These are phyloP conservation scores for Argyra leucocephala DNA, from an alignment of 2,888 invertebrate genomes.

Conservation along the genomic window DNA sequence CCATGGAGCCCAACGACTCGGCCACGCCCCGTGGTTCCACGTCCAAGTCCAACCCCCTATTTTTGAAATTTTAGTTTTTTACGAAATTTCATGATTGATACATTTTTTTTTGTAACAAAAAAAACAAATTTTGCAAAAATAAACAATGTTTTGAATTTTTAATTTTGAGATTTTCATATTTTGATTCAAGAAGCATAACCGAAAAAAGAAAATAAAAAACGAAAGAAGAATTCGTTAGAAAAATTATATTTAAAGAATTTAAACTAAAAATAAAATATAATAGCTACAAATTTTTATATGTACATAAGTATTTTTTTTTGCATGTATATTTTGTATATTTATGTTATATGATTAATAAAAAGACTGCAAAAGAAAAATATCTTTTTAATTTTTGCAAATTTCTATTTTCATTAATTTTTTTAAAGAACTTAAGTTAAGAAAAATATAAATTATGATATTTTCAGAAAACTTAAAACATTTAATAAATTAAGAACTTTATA, in stretches of 20 bases:
- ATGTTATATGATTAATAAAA: too few species aligned
- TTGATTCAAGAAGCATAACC: slow-evolving; percentile 10
- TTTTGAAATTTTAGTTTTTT: slow-evolving; percentile 22
- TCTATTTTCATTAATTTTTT: too few species aligned
- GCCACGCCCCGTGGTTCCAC: slow-evolving; percentile 74
- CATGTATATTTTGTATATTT: too few species aligned
- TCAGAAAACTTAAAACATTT: too few species aligned
- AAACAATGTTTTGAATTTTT: slow-evolving; percentile 7
- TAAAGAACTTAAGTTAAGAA: too few species aligned
- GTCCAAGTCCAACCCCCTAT: slow-evolving; percentile 66
- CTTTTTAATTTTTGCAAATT: too few species aligned
- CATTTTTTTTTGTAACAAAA: background rate
- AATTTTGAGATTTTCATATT: slow-evolving; percentile 12
- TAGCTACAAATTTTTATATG: background rate
- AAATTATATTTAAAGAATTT: background rate
- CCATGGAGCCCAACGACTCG: slow-evolving; percentile 64
- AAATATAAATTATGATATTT: too few species aligned
- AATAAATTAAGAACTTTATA: too few species aligned
- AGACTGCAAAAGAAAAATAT: too few species aligned
- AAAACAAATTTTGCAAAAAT: slow-evolving; percentile 9
- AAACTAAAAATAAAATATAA: slow-evolving; percentile 14
- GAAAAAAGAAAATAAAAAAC: slow-evolving; percentile 13
- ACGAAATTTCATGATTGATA: background rate
- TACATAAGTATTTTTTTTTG: too few species aligned
- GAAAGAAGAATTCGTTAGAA: slow-evolving; percentile 2